Percentiles rank a stretch among this genome's conserved stretches.
These are phyloP conservation scores for Anguilla anguilla DNA, from an alignment of 2,797 vertebrate species.

Conservation along the genomic window DNA sequence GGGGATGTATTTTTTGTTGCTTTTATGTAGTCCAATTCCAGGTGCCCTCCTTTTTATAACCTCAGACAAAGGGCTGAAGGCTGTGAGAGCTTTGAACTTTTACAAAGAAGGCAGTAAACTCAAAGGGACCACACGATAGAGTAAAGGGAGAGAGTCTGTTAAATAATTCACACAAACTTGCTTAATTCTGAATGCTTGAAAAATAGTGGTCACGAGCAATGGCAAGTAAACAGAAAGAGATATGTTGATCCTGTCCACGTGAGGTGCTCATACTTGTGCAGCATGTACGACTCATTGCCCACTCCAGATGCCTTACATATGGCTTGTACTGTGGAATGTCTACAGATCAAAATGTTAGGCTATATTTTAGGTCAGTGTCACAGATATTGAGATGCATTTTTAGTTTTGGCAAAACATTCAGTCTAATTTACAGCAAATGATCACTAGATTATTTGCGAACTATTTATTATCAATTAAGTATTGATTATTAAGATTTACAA, in stretches of 20 bases:
- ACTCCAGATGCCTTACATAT: neutral
- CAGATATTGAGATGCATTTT: neutral
- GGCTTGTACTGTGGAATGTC: neutral
- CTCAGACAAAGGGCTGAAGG: neutral
- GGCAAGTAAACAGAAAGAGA: neutral
- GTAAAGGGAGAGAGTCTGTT: neutral
- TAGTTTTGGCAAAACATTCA: neutral
- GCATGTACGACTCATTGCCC: neutral
- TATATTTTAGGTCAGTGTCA: neutral
- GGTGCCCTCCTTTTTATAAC: neutral
- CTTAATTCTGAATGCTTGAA: neutral
- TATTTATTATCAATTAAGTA: neutral
- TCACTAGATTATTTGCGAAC: neutral
- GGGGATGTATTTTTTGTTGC: constrained; percentile 14
- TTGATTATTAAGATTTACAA: neutral
- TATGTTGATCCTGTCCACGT: neutral
- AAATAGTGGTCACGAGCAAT: neutral
- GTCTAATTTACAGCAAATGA: neutral
- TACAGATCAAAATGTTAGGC: neutral
- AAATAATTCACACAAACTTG: neutral
- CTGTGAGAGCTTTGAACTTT: neutral
- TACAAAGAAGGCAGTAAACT: neutral
- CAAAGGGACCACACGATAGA: neutral
- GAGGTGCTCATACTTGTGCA: neutral
- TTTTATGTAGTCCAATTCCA: constrained; percentile 36